Conservation (phyloP, 2,797 vertebrate species). For the Acanthiza pusilla region DNA sequence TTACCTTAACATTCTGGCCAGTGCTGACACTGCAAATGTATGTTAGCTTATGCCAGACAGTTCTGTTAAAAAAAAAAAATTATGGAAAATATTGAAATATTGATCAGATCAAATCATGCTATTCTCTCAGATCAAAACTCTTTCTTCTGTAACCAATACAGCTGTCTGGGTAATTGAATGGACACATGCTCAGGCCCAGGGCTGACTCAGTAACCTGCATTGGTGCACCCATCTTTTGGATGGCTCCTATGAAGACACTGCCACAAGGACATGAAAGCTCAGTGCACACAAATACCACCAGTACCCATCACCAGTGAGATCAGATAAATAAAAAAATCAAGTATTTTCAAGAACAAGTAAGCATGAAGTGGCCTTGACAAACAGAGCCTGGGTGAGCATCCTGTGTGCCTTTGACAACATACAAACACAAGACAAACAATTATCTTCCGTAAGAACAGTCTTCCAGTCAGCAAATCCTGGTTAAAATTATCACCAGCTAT, state of each 20-base stretch:
- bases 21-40: background rate
- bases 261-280: background rate
- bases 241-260: background rate
- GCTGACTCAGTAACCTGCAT: background rate
- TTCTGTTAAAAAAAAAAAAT: constrained; percentile 3
- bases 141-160: background rate
- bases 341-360: background rate
- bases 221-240: background rate
- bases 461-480: background rate
- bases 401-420: background rate
- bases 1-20: background rate
- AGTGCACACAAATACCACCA: background rate
- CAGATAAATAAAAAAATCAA: background rate
- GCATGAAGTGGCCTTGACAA: background rate
- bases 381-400: background rate
- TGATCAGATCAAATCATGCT: background rate
- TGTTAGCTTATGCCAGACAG: constrained; percentile 27
- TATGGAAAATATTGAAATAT: background rate
- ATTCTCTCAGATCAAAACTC: background rate
- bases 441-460: background rate
- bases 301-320: background rate
- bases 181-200: background rate
- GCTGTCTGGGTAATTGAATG: background rate
- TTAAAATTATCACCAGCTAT: background rate
- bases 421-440: background rate